Evolutionary conservation across 92 coral and sea anemone species (phyloP).

Genomic region (Actinernus sp.): DNA sequence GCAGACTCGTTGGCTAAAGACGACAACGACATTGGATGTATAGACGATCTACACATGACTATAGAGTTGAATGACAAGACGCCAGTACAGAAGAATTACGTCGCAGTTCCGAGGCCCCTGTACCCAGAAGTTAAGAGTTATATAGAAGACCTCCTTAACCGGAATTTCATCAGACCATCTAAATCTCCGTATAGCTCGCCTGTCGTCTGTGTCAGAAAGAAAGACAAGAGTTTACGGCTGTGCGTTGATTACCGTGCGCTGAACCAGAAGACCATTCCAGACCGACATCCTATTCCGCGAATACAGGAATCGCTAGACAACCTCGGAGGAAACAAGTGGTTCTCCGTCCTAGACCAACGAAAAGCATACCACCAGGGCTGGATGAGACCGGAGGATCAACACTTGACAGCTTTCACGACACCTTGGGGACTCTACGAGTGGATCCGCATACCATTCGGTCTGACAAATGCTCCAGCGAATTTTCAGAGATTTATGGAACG

Average conservation of each 20-base stretch:
- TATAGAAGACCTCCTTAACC: conserved; percentile 66
- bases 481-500: conserved; percentile 67
- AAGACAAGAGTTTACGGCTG: conserved; percentile 4
- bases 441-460: conserved; percentile 66
- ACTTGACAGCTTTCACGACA: conserved; percentile 55
- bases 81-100: conserved; percentile 71
- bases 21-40: too few species aligned
- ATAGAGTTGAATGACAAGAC: conserved; percentile 52
- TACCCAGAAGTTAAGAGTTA: conserved; percentile 66
- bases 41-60: too few species aligned
- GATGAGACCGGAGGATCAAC: conserved; percentile 54
- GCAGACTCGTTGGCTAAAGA: too few species aligned
- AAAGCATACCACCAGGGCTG: conserved; percentile 78
- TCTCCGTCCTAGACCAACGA: conserved; percentile 71
- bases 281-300: conserved; percentile 69
- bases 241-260: conserved; percentile 30
- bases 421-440: conserved; percentile 75
- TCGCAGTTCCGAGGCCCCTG: conserved; percentile 65
- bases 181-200: conserved; percentile 54
- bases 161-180: conserved; percentile 54
- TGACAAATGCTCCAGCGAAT: conserved; percentile 56
- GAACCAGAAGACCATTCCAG: conserved; percentile 27
- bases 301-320: conserved; percentile 69
- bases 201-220: conserved; percentile 35
- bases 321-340: conserved; percentile 77